Percentiles rank a stretch among this genome's conserved stretches.
phyloP scores from a whole-genome alignment of 1,140 invertebrate species.

The Macrobrachium nipponense region DNA sequence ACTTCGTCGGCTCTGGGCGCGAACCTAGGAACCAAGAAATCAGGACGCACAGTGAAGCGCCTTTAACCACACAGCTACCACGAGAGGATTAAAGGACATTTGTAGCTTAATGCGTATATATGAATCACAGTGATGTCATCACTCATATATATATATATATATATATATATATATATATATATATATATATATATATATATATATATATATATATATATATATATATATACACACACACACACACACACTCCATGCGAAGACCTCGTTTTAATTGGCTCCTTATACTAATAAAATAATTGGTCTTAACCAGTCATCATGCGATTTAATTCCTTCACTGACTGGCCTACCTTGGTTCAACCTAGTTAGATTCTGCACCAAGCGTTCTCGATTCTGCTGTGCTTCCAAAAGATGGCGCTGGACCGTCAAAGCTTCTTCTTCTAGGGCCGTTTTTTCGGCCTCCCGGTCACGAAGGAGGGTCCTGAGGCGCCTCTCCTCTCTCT shows the following conservation, averaged over 20 bases:
- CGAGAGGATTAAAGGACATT: too few species aligned
- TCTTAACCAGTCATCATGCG: not conserved
- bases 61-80: too few species aligned
- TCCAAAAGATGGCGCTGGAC: slow-evolving; percentile 41
- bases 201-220: slow-evolving; percentile 16
- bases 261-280: too few species aligned
- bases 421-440: slow-evolving; percentile 47
- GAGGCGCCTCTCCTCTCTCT: slow-evolving; percentile 44
- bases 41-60: too few species aligned
- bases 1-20: too few species aligned
- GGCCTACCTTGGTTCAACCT: slow-evolving; percentile 36
- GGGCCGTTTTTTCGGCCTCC: slow-evolving; percentile 19
- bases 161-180: not conserved
- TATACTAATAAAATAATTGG: not conserved
- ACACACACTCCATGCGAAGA: not conserved
- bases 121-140: too few species aligned
- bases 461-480: slow-evolving; percentile 35
- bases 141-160: too few species aligned
- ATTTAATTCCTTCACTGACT: too few species aligned
- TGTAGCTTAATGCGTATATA: too few species aligned
- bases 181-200: slow-evolving; percentile 13
- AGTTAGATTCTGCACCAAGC: slow-evolving; percentile 8
- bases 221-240: not conserved
- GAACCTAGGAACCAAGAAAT: too few species aligned
- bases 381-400: slow-evolving; percentile 27